These are phyloP conservation scores for Dendrocincla tyrannina DNA, from an alignment of 2,797 vertebrate species.

Conservation along the genomic window DNA sequence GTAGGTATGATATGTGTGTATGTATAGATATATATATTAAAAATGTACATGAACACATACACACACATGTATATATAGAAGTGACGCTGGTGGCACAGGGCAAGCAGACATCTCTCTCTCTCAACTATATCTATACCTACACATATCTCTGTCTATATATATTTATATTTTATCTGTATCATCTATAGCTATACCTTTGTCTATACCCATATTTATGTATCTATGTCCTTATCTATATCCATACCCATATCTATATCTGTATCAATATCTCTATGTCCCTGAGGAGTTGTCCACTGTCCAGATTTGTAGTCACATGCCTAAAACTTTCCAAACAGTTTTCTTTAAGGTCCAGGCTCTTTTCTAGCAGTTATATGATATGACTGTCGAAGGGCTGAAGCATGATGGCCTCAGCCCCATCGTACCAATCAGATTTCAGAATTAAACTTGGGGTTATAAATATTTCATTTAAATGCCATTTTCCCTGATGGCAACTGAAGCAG, in stretches of 20 bases:
- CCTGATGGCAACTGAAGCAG: background rate
- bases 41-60: background rate
- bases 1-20: background rate
- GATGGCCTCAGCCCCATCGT: background rate
- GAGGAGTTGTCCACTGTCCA: background rate
- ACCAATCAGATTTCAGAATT: background rate
- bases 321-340: background rate
- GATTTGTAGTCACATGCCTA: background rate
- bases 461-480: background rate
- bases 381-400: background rate
- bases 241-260: background rate
- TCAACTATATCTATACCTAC: background rate
- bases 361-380: background rate
- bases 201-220: background rate
- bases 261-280: background rate
- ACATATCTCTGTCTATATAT: background rate
- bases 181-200: background rate
- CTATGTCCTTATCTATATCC: background rate
- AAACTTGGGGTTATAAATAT: background rate
- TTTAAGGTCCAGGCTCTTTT: background rate
- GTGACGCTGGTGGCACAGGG: background rate
- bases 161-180: background rate
- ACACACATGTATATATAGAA: background rate
- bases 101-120: background rate
- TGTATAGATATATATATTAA: background rate